Evolutionary conservation across 2,888 invertebrate genomes (phyloP).

Genomic region (Callimorpha dominula): DNA sequence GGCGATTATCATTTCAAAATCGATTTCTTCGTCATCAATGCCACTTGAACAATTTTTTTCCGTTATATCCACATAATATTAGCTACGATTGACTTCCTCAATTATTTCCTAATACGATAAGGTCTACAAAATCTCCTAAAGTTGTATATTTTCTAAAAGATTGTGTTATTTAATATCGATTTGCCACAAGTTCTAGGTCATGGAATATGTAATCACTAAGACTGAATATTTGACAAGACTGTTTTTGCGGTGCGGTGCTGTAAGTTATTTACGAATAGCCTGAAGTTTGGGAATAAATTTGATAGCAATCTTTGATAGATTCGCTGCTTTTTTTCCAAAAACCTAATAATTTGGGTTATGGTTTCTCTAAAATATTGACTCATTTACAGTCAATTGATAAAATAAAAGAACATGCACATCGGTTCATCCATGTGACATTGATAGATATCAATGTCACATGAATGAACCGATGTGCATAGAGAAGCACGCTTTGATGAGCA

Average conservation of each 20-base stretch:
- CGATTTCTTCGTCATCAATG: neutral
- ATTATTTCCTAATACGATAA: slow-evolving; percentile 16
- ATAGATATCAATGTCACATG: no score
- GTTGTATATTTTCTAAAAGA: slow-evolving; percentile 24
- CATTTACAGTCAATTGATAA: neutral
- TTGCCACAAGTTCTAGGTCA: slow-evolving; percentile 45
- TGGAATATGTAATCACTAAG: slow-evolving; percentile 22
- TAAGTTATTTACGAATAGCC: slow-evolving; percentile 14
- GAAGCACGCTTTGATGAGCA: neutral
- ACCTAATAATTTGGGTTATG: neutral
- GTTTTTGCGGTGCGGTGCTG: slow-evolving; percentile 12
- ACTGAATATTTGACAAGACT: slow-evolving; percentile 1
- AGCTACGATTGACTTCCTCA: slow-evolving; percentile 8
- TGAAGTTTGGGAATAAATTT: slow-evolving; percentile 1
- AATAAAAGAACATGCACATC: neutral
- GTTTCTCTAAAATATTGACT: neutral
- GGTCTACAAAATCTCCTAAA: slow-evolving; percentile 15
- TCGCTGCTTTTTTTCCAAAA: neutral
- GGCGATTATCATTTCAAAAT: no score
- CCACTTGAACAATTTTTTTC: neutral
- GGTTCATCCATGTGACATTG: no score
- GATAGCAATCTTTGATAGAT: neutral
- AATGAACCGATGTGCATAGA: neutral
- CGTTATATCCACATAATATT: slow-evolving; percentile 2
- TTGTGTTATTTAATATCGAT: slow-evolving; percentile 43